A percentile compares a stretch with the other conserved stretches of the same genome.
phyloP scores from a whole-genome alignment of 2,797 vertebrate species.

The Halcyon badia region DNA sequence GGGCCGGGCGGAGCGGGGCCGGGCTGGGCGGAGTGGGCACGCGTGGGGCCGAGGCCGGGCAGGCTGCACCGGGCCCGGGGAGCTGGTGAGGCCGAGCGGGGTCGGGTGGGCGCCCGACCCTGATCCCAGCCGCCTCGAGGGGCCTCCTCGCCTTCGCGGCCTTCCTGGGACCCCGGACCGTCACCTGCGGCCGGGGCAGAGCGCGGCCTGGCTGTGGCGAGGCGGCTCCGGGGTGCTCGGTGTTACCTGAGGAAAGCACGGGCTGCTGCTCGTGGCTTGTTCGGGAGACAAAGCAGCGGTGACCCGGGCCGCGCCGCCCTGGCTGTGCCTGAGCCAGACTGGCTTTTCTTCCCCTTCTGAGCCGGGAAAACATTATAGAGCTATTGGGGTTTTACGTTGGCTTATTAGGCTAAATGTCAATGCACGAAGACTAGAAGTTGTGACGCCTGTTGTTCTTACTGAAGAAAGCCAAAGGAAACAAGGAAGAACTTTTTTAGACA shows the following conservation, averaged over 20 bases:
- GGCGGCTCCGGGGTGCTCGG: not conserved
- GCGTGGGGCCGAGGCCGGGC: not conserved
- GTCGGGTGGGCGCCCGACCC: no score
- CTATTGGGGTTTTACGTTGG: accelerated
- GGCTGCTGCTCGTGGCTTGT: not conserved
- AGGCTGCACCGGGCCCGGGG: not conserved
- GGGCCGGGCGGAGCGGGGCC: not conserved
- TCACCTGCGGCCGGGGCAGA: not conserved
- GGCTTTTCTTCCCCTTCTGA: not conserved
- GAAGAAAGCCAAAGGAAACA: not conserved
- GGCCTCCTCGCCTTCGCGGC: not conserved
- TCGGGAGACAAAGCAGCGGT: accelerated
- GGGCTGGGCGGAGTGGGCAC: not conserved
- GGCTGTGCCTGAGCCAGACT: accelerated
- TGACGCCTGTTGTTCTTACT: not conserved
- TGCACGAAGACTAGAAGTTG: accelerated
- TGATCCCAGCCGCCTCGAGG: not conserved
- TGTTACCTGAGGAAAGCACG: accelerated
- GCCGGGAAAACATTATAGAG: accelerated
- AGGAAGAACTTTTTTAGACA: not conserved
- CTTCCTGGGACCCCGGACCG: not conserved
- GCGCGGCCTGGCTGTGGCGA: not conserved
- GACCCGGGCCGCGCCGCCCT: not conserved
- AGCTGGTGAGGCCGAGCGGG: not conserved
- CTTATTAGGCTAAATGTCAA: not conserved